phyloP scores from a whole-genome alignment of 2,888 invertebrate genomes.

The Crossocerus cetratus region DNA sequence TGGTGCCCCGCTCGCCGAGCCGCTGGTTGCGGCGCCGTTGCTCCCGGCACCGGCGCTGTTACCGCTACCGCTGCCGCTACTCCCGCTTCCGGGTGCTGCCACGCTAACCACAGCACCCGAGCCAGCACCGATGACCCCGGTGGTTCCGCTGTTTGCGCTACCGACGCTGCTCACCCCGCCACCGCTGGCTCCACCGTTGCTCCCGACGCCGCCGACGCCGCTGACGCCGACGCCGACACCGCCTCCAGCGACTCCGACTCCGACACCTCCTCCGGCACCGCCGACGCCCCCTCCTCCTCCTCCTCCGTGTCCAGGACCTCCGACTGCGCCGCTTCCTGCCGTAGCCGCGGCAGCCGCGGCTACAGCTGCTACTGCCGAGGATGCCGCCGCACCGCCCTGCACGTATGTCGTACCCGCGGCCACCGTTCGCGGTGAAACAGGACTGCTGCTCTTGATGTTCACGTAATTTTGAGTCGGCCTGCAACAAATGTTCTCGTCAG shows the following conservation, averaged over 20 bases:
- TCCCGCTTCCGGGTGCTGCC: conserved; percentile 41
- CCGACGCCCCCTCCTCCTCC: conserved; percentile 43
- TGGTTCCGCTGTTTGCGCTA: conserved; percentile 32
- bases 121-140: conserved; percentile 32
- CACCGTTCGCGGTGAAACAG: conserved; percentile 73
- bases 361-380: conserved; percentile 48
- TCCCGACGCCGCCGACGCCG: conserved; percentile 31
- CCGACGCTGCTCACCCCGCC: conserved; percentile 38
- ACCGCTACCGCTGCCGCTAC: conserved; percentile 35
- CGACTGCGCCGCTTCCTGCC: conserved; percentile 39
- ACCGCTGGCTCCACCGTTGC: conserved; percentile 28
- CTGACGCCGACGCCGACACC: conserved; percentile 37
- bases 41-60: conserved; percentile 36
- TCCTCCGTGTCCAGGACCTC: conserved; percentile 45
- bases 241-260: conserved; percentile 36
- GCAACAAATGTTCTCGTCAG: conserved; percentile 42
- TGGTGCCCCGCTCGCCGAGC: conserved; percentile 43
- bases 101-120: conserved; percentile 34
- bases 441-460: conserved; percentile 74
- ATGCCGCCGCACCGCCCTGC: conserved; percentile 62
- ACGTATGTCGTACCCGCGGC: conserved; percentile 68
- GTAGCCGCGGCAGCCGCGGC: conserved; percentile 48
- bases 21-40: conserved; percentile 70
- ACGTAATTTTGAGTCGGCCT: conserved; percentile 74
- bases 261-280: conserved; percentile 12